phyloP scores from a whole-genome alignment of 2,888 invertebrate genomes.

The Tinea pellionella region DNA sequence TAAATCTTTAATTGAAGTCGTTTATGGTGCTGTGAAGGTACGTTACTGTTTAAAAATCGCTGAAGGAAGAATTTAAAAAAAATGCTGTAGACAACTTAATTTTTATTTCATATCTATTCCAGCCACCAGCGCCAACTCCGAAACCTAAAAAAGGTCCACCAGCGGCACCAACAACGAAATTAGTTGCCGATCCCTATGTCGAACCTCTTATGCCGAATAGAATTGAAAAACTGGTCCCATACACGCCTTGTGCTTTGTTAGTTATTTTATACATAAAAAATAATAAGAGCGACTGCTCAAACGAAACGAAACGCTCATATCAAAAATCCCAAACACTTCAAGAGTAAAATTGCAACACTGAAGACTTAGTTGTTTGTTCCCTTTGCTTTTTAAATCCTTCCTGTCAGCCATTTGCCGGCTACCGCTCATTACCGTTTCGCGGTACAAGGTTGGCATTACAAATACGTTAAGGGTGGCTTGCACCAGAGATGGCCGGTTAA shows the following conservation, averaged over 20 bases:
- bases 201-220: slow-evolving; percentile 40
- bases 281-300: too few relatives aligned
- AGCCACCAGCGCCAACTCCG: slow-evolving; percentile 8
- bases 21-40: slow-evolving; percentile 59
- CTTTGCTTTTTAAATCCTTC: too few relatives aligned
- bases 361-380: too few relatives aligned
- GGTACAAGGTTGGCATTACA: too few relatives aligned
- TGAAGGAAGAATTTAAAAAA: neutral
- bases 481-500: too few relatives aligned
- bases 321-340: too few relatives aligned
- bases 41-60: neutral
- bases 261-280: too few relatives aligned
- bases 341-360: too few relatives aligned
- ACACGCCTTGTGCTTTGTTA: slow-evolving; percentile 61
- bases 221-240: slow-evolving; percentile 53
- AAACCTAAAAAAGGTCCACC: slow-evolving; percentile 16
- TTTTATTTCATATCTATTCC: neutral
- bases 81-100: too few relatives aligned
- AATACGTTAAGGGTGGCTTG: too few relatives aligned
- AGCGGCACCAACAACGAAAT: slow-evolving; percentile 34
- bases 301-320: neutral
- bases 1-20: slow-evolving; percentile 61
- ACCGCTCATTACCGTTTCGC: too few relatives aligned
- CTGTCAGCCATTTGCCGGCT: too few relatives aligned
- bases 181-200: slow-evolving; percentile 59